These are phyloP conservation scores for Myotis pilosus DNA, from an alignment of 2,797 vertebrate species.

Conservation along the genomic window DNA sequence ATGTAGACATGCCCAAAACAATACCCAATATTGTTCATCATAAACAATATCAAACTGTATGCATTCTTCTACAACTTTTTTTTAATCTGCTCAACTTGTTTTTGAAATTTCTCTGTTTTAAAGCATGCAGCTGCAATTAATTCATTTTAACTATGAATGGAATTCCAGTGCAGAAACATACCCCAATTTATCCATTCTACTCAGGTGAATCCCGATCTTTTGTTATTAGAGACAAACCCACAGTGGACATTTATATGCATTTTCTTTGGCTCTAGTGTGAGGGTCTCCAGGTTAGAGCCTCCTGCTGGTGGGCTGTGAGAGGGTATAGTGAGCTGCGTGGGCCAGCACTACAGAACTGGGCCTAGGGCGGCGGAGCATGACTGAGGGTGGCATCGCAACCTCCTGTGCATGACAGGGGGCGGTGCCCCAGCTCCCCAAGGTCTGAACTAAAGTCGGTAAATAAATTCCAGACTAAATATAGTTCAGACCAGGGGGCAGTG, in stretches of 20 bases:
- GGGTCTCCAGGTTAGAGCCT: background rate
- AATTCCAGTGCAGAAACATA: background rate
- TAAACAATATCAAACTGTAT: background rate
- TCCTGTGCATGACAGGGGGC: too few species aligned
- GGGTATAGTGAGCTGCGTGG: background rate
- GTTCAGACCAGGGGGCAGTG: too few species aligned
- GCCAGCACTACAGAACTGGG: background rate
- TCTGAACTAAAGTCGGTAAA: too few species aligned
- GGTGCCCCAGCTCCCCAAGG: too few species aligned
- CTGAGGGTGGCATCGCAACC: too few species aligned
- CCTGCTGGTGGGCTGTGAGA: background rate
- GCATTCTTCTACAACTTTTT: background rate
- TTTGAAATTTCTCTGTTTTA: background rate
- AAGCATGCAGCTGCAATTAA: background rate
- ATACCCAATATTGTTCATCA: background rate
- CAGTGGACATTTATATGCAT: background rate
- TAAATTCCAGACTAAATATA: too few species aligned
- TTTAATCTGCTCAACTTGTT: background rate
- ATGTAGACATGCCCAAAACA: background rate
- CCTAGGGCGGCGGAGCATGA: background rate
- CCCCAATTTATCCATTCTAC: background rate
- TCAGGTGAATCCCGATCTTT: background rate
- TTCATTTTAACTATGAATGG: constrained; percentile 3
- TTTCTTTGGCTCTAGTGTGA: background rate
- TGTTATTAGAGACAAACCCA: background rate